Base-by-base conservation (phyloP, 2,888 invertebrate genomes). In the Cylindroiulus punctatus region DNA sequence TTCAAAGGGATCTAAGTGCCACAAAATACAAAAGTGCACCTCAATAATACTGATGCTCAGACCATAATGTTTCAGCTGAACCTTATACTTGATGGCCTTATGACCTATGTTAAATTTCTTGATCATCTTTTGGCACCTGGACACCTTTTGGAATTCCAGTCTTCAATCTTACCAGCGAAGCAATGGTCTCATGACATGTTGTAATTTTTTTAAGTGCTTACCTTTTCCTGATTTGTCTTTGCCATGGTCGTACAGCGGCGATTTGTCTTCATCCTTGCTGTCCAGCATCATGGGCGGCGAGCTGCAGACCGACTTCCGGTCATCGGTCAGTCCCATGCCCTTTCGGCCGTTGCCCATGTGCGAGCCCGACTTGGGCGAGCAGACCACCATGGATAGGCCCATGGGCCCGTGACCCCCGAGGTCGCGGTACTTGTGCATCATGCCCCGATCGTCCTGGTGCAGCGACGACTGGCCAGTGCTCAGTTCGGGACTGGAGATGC, bases 171-270 rank as follows among this genome's bases (percentile, higher is more conserved):
- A n/a, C n/a, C n/a, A n/a, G n/a, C n/a, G n/a, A n/a, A n/a, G n/a
- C n/a, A n/a, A n/a, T n/a, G n/a, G n/a, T n/a, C n/a, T n/a, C n/a
- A n/a, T 36, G 2, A 7, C 36, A 36, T 36, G 2, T 36, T 7
- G 36, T 7, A 2, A 36, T 4, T 4, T 36, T 36, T 36, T 36
- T 2, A 36, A 36, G 36, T 44, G 22, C 30, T 47, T 47, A 82
- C 86, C 86, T 86, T 86, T 86, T n/a, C 82, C 26, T 7, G 47
- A 44, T 30, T 86, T 86, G 14, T 86, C 86, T 47, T 86, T 86
- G 17, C 47, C 86, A 30, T 36, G 36, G 82, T 82, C 40, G 42
- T 82, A 36, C 0, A 42, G 44, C 14, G 86, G 42, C 19, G 81
- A 82, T 30, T 47, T 82, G 7, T 32, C 42, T 8, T 82, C 82